Evolutionary conservation across 2,888 invertebrate genomes (phyloP).

Genomic region (Ophion obscuratus): DNA sequence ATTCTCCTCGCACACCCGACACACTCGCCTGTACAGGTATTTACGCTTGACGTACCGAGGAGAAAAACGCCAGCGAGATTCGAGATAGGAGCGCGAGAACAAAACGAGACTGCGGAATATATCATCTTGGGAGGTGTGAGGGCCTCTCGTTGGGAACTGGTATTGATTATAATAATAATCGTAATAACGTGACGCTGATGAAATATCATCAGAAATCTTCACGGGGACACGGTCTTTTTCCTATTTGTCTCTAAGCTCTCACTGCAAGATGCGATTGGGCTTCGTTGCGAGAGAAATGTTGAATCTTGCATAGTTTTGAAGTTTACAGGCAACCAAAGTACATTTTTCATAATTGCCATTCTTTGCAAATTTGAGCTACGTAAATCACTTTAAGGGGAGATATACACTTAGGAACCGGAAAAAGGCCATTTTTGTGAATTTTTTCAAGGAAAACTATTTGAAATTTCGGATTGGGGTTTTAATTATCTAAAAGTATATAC

Average conservation of each 20-base stretch:
- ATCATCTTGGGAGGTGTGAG: background rate
- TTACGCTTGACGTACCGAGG: conserved; percentile 52
- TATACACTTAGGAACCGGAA: too few species aligned
- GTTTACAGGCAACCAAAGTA: too few species aligned
- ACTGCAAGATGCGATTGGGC: too few species aligned
- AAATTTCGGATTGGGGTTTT: too few species aligned
- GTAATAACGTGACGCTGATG: conserved; percentile 1
- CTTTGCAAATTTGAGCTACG: too few species aligned
- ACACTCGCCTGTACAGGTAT: conserved; percentile 30
- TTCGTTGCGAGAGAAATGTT: too few species aligned
- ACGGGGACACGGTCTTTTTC: background rate
- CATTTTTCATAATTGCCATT: too few species aligned
- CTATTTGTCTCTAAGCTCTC: background rate
- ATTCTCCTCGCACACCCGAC: conserved; percentile 32
- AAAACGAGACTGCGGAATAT: conserved; percentile 24
- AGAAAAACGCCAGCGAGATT: conserved; percentile 59
- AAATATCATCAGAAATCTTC: background rate
- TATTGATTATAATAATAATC: background rate
- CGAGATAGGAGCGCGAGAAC: conserved; percentile 39
- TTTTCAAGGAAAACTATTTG: too few species aligned
- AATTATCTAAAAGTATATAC: too few species aligned
- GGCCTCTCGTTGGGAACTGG: background rate
- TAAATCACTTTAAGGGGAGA: too few species aligned
- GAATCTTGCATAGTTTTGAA: too few species aligned
- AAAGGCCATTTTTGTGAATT: too few species aligned